Percentiles rank a stretch among this genome's conserved stretches.
Evolutionary conservation across 1,140 invertebrate species (phyloP).

Genomic region (Leguminivora glycinivorella): DNA sequence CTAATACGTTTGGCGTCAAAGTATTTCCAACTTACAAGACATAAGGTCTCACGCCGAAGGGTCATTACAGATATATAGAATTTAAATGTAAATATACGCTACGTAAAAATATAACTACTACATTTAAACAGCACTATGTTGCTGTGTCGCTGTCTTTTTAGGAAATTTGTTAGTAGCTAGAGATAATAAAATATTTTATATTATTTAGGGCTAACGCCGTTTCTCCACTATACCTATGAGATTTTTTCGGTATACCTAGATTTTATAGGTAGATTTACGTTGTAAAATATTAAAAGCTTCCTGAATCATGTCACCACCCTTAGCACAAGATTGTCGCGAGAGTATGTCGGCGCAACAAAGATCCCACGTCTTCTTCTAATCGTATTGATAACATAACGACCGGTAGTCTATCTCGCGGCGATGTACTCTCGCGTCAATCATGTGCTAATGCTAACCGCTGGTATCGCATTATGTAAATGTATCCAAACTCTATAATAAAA

Average conservation of each 20-base stretch:
- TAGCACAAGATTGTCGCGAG: too few relatives aligned
- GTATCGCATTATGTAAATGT: too few relatives aligned
- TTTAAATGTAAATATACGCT: slow-evolving; percentile 38
- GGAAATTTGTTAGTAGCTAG: slow-evolving; percentile 42
- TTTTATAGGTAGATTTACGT: not conserved
- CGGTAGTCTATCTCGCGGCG: too few relatives aligned
- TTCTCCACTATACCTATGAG: not conserved
- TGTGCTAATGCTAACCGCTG: too few relatives aligned
- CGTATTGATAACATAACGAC: too few relatives aligned
- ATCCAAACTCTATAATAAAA: too few relatives aligned
- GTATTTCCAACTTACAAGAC: slow-evolving; percentile 4
- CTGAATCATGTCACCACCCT: too few relatives aligned
- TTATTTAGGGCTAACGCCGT: slow-evolving; percentile 29
- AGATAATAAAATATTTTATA: slow-evolving; percentile 30
- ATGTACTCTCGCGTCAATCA: too few relatives aligned
- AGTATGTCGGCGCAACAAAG: too few relatives aligned
- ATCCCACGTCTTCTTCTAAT: too few relatives aligned
- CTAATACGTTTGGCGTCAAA: slow-evolving; percentile 8
- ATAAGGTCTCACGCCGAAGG: slow-evolving; percentile 1
- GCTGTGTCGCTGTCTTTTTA: slow-evolving; percentile 46
- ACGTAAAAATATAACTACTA: slow-evolving; percentile 43
- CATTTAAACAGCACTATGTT: slow-evolving; percentile 26
- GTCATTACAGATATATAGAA: slow-evolving; percentile 33
- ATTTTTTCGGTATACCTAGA: not conserved
- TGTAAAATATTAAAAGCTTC: too few relatives aligned